A percentile compares a stretch with the other conserved stretches of the same genome.
These are phyloP conservation scores for Chaunax sp. DNA, from an alignment of 2,797 vertebrate genomes.

Conservation along the genomic window DNA sequence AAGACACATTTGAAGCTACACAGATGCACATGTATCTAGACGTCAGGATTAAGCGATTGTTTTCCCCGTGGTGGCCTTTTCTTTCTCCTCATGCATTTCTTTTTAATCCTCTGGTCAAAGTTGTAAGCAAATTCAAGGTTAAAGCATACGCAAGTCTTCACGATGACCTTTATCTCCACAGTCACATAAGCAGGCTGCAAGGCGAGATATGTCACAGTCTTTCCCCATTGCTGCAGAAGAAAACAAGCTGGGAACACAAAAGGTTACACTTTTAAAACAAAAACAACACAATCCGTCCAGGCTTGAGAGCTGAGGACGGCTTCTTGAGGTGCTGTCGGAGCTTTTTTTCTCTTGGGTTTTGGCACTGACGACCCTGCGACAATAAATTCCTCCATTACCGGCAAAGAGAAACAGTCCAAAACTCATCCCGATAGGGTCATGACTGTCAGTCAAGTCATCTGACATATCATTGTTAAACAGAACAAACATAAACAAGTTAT, in stretches of 20 bases:
- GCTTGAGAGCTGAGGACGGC: slow-evolving; percentile 54
- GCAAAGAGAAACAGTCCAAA: slow-evolving; percentile 42
- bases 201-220: slow-evolving; percentile 55
- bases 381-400: slow-evolving; percentile 47
- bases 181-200: slow-evolving; percentile 50
- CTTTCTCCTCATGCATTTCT: slow-evolving; percentile 42
- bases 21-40: slow-evolving; percentile 33
- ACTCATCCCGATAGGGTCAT: slow-evolving; percentile 39
- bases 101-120: slow-evolving; percentile 44
- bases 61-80: slow-evolving; percentile 4
- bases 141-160: slow-evolving; percentile 56
- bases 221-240: slow-evolving; percentile 15
- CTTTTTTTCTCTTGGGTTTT: slow-evolving; percentile 59
- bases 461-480: slow-evolving; percentile 47
- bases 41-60: slow-evolving; percentile 15
- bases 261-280: slow-evolving; percentile 52
- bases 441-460: slow-evolving; percentile 54
- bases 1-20: slow-evolving; percentile 38
- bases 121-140: slow-evolving; percentile 54
- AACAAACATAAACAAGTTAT: slow-evolving; percentile 62
- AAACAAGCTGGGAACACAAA: slow-evolving; percentile 43
- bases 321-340: slow-evolving; percentile 58
- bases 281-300: slow-evolving; percentile 58
- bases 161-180: slow-evolving; percentile 60
- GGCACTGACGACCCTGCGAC: slow-evolving; percentile 60